Evolutionary conservation across 2,797 vertebrate species (phyloP), one percentile per base, ranked within the genome.

Genomic region (Spondyliosoma cantharus): DNA sequence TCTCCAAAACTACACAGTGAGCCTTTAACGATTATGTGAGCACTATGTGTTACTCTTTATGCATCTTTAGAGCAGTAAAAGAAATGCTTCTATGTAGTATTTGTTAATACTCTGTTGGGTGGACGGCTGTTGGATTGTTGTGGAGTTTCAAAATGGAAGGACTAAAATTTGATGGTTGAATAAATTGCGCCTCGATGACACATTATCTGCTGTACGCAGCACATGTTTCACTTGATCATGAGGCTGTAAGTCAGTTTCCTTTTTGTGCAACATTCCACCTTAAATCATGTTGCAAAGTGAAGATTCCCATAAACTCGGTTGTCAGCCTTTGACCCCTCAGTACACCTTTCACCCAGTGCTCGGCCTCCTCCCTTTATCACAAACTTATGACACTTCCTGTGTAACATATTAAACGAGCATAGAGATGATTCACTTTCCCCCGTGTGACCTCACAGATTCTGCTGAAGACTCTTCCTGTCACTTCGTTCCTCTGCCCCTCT

Each of bases 351-450:
- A 77, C 83, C 61, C 12, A 53, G 13, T 48, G 24, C 60, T 52
- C 66, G 62, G 42, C 63, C 76, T 66, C 58, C 67, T 16, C 20
- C 20, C 50, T 78, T 60, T 32, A 53, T 82, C 19, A 68, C 62
- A 63, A 79, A 52, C 37, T 66, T 69, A 76, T 65, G 57, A 84
- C 76, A 80, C 60, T 73, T 82, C 67, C 58, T 3, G 4, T 50
- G 77, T 71, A 43, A 87, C 27, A 83, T 29, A 88, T 92, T 84
- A 84, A 89, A 70, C 22, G 13, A 53, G 25, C 24, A 42, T 27
- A 25, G 29, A 71, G 29, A 76, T 50, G 12, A 59, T 73, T 78
- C 49, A 62, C 69, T 78, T 77, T 80, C 50, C 50, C 53, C 12
- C 2, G 0, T 14, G 27, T 60, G 70, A 27, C 43, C 27, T 43